These are phyloP conservation scores for Aphelinus certus DNA, from an alignment of 1,140 invertebrate species.

Conservation along the genomic window DNA sequence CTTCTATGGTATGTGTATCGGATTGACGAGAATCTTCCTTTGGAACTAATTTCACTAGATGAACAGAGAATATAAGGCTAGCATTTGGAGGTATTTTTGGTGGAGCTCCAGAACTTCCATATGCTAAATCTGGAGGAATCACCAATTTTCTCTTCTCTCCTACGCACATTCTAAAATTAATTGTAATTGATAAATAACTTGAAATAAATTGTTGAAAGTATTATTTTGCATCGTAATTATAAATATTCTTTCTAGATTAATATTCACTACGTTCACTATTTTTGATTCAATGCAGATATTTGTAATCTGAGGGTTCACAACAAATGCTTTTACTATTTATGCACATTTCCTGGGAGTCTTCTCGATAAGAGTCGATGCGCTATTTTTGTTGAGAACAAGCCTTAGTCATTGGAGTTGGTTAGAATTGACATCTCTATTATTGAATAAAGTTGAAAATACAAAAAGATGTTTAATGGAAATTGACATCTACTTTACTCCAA, in stretches of 20 bases:
- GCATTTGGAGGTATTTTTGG: constrained; percentile 84
- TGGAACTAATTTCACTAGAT: constrained; percentile 82
- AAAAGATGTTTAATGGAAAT: constrained; percentile 24
- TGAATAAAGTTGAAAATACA: constrained; percentile 20
- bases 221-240: too few species aligned
- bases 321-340: too few species aligned
- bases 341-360: not conserved
- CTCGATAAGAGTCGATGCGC: constrained; percentile 1
- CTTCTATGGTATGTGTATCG: constrained; percentile 44
- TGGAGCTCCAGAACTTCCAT: constrained; percentile 79
- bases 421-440: constrained; percentile 23
- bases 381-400: constrained; percentile 17
- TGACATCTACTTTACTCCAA: constrained; percentile 24
- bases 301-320: too few species aligned
- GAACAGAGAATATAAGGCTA: constrained; percentile 85
- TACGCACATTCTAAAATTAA: constrained; percentile 77
- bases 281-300: too few species aligned
- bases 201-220: too few species aligned
- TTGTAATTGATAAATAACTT: not conserved
- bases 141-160: constrained; percentile 86
- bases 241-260: too few species aligned
- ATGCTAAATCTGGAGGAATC: constrained; percentile 85
- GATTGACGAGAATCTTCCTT: constrained; percentile 62
- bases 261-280: too few species aligned
- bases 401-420: constrained; percentile 5